Base-by-base conservation (phyloP, 2,888 invertebrate genomes). In the Aphidius colemani region DNA sequence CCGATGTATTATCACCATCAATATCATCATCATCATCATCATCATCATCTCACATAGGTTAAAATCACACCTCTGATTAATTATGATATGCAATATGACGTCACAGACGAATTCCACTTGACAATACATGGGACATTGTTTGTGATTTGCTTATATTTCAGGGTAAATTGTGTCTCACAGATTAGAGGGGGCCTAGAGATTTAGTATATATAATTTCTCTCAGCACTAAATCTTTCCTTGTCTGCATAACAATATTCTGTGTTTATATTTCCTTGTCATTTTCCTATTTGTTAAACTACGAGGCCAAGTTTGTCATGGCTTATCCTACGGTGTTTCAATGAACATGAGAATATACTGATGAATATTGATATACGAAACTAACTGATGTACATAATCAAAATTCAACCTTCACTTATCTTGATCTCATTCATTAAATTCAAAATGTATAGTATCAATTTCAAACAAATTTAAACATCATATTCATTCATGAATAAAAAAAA, bases 51-150 rank as follows among this genome's bases (percentile, higher is more conserved):
- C 77, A 75, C 80, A 76, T 79, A 30, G 1, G 30, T 48, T 13
- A 11, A 11, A 48, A 13, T 48, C 48, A 48, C 13, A 48, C 11
- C 48, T 13, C 45, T 81, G 82, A 82, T 82, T 82, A 82, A 82
- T 82, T 82, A 30, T 30, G 82, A 80, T 82, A 82, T 82, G 82
- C 82, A 82, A 82, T 82, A 82, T 82, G 82, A 82, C 81, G 80
- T 81, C 79, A 80, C 78, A 73, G 74, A 30, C 80, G 80, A 81
- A 80, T 81, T 80, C 80, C 79, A 79, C 77, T 68, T 77, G 71
- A 74, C 72, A 75, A 72, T 72, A 74, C 68, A 71, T 69, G 71
- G 66, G 44, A 46, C 61, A 59, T 60, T 66, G 70, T 64, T 61
- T 66, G 55, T 67, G 60, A 66, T 67, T 59, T 70, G 43, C 66